Evolutionary conservation across 2,797 vertebrate genomes (phyloP), one percentile per base, ranked within the genome.

Genomic region (Phaenicophaeus curvirostris): DNA sequence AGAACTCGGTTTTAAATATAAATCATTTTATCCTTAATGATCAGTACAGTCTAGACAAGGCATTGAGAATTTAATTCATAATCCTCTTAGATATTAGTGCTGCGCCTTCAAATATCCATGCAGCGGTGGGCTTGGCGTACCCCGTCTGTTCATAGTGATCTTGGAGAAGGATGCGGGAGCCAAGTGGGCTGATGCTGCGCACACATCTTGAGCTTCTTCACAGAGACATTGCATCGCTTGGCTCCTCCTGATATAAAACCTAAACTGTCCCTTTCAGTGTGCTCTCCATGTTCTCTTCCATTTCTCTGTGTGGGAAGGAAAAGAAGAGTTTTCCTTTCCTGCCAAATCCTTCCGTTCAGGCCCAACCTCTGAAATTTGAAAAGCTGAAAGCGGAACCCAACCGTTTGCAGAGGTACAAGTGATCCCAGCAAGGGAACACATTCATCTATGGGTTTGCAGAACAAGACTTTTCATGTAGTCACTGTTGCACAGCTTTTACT

Each of bases 181-280:
- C 2, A 2, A 21, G 11, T 0, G 1, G 39, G 39, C 39, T 12
- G 15, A 7, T 8, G 37, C 23, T 31, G 30, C 3, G 1, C 54
- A 61, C n/a, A 42, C 20, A 58, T 5, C 6, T 8, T 1, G 8
- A 65, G 31, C 35, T 39, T 23, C 72, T 63, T 54, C 33, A 44
- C 2, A 3, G 37, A 62, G 30, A 35, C 1, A 1, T 17, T 2
- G 2, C 37, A 25, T 55, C 4, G 0, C 28, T 13, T 1, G 0
- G 30, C 59, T 72, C 31, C 19, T 68, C 10, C 35, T 35, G 24
- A 28, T 7, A 23, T 0, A 11, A 42, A 50, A 81, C n/a, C n/a
- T n/a, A n/a, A n/a, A n/a, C 48, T 4, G 0, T 7, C 17, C 48
- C 33, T 54, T 72, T 28, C 81, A 33, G 28, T 0, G 2, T 31